Conservation (phyloP, 2,797 vertebrate species). For the Gila robusta region DNA sequence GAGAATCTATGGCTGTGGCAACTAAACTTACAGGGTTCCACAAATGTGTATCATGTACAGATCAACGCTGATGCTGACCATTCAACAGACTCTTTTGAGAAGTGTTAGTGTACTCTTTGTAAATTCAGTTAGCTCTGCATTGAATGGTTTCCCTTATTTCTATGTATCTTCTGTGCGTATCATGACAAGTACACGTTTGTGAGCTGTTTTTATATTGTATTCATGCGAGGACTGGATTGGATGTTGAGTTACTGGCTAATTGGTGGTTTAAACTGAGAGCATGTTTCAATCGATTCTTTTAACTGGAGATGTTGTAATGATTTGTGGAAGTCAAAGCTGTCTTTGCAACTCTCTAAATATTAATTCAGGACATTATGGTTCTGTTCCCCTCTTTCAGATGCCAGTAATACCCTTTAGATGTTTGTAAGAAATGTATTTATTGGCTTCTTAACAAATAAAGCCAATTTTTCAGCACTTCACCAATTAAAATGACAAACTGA, state of each 20-base stretch:
- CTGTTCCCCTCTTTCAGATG: background rate
- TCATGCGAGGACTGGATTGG: conserved; percentile 52
- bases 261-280: conserved; percentile 45
- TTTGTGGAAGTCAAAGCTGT: conserved; percentile 48
- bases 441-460: background rate
- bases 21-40: conserved; percentile 44
- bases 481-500: background rate
- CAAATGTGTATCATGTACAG: conserved; percentile 53
- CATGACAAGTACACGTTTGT: conserved; percentile 53
- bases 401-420: conserved; percentile 16
- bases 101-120: conserved; percentile 59
- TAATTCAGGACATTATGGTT: conserved; percentile 21
- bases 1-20: conserved; percentile 41
- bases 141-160: conserved; percentile 50
- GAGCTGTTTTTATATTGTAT: conserved; percentile 55
- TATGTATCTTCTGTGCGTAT: conserved; percentile 58
- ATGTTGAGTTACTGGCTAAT: conserved; percentile 51
- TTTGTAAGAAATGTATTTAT: background rate
- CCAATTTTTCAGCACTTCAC: conserved; percentile 5
- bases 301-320: conserved; percentile 52
- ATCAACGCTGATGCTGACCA: conserved; percentile 29
- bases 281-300: conserved; percentile 52
- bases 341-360: conserved; percentile 44
- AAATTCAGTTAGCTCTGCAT: conserved; percentile 49
- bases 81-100: conserved; percentile 49